These are phyloP conservation scores for Dipus sagitta DNA, from an alignment of 2,797 vertebrate genomes.

Conservation along the genomic window DNA sequence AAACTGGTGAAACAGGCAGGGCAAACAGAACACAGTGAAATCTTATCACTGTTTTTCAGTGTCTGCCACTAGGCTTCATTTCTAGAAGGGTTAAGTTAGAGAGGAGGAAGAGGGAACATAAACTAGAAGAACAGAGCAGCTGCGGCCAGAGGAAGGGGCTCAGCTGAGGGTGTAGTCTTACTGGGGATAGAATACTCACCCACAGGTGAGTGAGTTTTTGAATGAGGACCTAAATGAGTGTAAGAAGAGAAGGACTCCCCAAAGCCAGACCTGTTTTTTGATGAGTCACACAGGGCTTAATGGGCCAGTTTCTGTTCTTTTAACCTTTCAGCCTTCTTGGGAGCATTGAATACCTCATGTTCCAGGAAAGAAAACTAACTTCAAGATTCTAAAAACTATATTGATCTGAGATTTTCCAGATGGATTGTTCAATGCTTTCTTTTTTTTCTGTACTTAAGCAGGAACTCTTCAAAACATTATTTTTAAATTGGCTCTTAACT, in stretches of 20 bases:
- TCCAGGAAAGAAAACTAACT: not conserved
- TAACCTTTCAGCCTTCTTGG: not conserved
- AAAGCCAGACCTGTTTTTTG: not conserved
- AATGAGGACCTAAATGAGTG: not conserved
- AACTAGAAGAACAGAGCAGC: fast-evolving
- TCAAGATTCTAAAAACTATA: not conserved
- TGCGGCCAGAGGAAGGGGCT: not conserved
- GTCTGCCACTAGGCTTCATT: not conserved
- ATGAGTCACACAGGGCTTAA: not conserved
- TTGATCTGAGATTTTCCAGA: not conserved
- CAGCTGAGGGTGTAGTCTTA: not conserved
- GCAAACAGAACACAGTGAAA: not conserved
- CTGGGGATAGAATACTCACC: not conserved
- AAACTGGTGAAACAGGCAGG: not conserved
- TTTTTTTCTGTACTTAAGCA: not conserved
- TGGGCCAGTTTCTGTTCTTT: not conserved
- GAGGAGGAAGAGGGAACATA: not conserved
- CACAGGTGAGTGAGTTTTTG: not conserved
- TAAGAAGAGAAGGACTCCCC: not conserved
- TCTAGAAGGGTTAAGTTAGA: not conserved
- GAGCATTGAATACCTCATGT: not conserved
- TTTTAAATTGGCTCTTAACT: not conserved
- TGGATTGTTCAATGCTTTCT: not conserved
- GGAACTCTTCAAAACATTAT: not conserved
- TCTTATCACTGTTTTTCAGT: not conserved